Evolutionary conservation across 2,888 invertebrate species (phyloP), one percentile per base, ranked within the genome.

Genomic region (Eristalis tenax): DNA sequence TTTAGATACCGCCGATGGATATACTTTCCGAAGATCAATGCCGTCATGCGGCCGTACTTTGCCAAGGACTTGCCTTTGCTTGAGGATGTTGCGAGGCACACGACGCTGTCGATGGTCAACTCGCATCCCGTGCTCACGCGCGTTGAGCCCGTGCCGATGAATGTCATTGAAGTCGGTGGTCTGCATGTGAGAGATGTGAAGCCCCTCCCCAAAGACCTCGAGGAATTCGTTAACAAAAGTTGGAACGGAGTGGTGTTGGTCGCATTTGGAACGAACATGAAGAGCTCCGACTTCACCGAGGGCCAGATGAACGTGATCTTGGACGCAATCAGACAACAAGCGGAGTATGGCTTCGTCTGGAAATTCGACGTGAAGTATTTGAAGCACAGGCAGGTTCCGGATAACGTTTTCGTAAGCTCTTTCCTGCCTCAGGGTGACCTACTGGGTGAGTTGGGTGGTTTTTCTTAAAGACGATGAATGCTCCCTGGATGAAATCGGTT

Each of bases 271-370:
- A 90, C 91, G 0, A 91, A 91, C 71, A 79, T 92, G 8, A 83
- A 91, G 8, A 88, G 89, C 18, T 79, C 83, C 0, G 63, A 79
- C 50, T n/a, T 86, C 6, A 90, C 90, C 1, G 0, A 73, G 0
- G 64, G 89, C n/a, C 83, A 88, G n/a, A 83, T 88, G 5, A 70
- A 89, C 11, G 89, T 89, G 0, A 71, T 78, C 13, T 26, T 78
- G 15, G 38, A 64, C 35, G 70, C 78, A 23, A 90, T 93, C 38
- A 50, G 79, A 15, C 76, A 90, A 15, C 88, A 92, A 15, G 85
- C 89, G 0, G 89, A 91, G 1, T 92, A 91, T 79, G 90, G 91
- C 15, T 92, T 93, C 18, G 65, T 93, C 3, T 93, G 92, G 92
- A 93, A 92, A 89, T 90, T 90, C 43, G 90, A 91, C 56, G 28